Evolutionary conservation across 2,113 vertebrate species (phyloP).

Genomic region (Pica pica): DNA sequence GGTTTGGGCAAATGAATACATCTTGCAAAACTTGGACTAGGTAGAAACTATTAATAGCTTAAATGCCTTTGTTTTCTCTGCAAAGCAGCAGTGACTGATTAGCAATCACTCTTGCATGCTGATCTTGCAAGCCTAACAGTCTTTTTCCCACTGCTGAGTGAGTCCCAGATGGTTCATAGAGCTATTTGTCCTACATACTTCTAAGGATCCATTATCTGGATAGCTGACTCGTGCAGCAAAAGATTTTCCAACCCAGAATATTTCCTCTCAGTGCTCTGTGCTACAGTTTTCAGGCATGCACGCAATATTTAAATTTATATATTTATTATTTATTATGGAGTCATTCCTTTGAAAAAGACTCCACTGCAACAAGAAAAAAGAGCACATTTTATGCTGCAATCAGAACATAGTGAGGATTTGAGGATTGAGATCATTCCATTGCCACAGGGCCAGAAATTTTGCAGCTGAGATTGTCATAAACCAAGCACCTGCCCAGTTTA

Average conservation of each 20-base stretch:
- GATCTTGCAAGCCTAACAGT: constrained; percentile 9
- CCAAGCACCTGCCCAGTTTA: not conserved
- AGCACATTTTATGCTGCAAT: not conserved
- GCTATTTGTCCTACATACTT: constrained; percentile 48
- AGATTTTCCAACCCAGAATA: not conserved
- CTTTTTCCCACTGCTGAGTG: constrained; percentile 11
- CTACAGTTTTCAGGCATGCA: not conserved
- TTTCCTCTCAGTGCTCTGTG: not conserved
- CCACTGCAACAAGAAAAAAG: not conserved
- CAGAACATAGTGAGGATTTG: not conserved
- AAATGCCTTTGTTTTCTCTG: not conserved
- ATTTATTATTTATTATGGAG: not conserved
- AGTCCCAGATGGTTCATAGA: constrained; percentile 41
- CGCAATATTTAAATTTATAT: not conserved
- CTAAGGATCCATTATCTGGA: constrained; percentile 4
- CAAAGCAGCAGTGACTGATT: constrained; percentile 1
- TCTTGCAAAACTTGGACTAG: not conserved
- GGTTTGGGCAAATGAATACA: not conserved
- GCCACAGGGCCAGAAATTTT: not conserved
- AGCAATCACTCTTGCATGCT: not conserved
- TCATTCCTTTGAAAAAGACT: not conserved
- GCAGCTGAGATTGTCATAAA: not conserved
- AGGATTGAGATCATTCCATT: not conserved
- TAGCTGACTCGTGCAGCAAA: not conserved
- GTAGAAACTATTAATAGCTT: not conserved